Evolutionary conservation across 2,888 invertebrate species (phyloP).

Genomic region (Pseudeuparius sepicola): DNA sequence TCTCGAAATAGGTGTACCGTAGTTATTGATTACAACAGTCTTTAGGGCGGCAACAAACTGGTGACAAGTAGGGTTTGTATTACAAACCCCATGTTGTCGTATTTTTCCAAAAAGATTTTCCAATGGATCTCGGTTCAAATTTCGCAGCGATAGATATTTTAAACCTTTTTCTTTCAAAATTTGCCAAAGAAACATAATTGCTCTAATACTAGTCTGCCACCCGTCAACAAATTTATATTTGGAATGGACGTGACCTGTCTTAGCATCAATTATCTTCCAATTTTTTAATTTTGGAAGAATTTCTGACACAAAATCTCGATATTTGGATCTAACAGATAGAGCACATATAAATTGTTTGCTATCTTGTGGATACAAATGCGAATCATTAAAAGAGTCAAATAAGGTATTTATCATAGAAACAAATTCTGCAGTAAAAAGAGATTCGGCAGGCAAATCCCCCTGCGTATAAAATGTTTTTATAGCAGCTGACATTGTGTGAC

Average conservation of each 20-base stretch:
- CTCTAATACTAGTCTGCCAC: constrained; percentile 3
- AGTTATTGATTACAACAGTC: too few species aligned
- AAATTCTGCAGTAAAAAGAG: constrained; percentile 19
- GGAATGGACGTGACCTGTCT: too few species aligned
- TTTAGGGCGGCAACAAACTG: constrained; percentile 10
- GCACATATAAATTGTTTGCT: too few species aligned
- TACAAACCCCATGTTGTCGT: constrained; percentile 17
- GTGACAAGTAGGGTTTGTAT: constrained; percentile 17
- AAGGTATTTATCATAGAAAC: constrained; percentile 9
- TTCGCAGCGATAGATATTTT: constrained; percentile 6
- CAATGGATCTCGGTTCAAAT: constrained; percentile 22
- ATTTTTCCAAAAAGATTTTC: constrained; percentile 22
- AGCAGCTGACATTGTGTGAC: constrained; percentile 15
- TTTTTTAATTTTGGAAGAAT: too few species aligned
- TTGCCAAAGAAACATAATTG: not conserved
- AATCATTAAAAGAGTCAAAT: not conserved
- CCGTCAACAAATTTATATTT: too few species aligned
- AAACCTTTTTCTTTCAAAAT: constrained; percentile 3
- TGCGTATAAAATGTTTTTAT: constrained; percentile 12
- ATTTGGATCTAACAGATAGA: too few species aligned
- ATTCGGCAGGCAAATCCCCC: constrained; percentile 13
- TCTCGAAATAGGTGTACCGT: too few species aligned
- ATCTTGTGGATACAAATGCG: too few species aligned
- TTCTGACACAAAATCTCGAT: too few species aligned
- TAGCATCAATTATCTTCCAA: constrained; percentile 14